A percentile compares a stretch with the other conserved stretches of the same genome.
Conservation (phyloP, 2,888 invertebrate genomes). For the Tethea ocularis region DNA sequence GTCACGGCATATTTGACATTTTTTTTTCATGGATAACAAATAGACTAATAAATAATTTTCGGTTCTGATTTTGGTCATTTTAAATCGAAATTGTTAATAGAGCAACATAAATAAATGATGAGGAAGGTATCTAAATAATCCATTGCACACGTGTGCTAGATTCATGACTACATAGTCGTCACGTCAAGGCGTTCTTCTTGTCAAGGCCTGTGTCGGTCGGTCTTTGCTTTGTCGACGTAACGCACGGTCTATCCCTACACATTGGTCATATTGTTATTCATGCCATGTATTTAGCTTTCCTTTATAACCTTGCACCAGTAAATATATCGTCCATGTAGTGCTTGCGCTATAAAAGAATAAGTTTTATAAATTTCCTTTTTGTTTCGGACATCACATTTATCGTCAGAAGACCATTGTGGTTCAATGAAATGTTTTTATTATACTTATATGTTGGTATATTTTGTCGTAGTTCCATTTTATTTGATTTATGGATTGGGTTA, state of each 20-base stretch:
- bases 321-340: conserved; percentile 18
- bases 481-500: too few species aligned
- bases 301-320: conserved; percentile 19
- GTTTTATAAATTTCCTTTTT: too few species aligned
- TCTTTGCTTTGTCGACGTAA: conserved; percentile 11
- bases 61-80: background rate
- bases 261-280: conserved; percentile 17
- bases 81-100: conserved; percentile 20
- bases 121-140: conserved; percentile 17
- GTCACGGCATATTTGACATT: background rate
- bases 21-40: background rate
- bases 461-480: too few species aligned
- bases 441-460: too few species aligned
- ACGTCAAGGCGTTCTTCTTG: conserved; percentile 40
- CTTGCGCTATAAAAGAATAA: background rate
- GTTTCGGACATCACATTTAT: too few species aligned
- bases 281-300: conserved; percentile 24
- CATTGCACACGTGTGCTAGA: conserved; percentile 19
- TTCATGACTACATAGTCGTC: conserved; percentile 18
- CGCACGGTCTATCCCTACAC: conserved; percentile 20
- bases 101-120: conserved; percentile 25
- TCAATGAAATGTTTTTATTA: too few species aligned
- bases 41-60: background rate
- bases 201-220: conserved; percentile 26
- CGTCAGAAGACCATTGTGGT: too few species aligned